A percentile compares a stretch with the other conserved stretches of the same genome.
phyloP scores from a whole-genome alignment of 2,888 invertebrate species.

The Iselma pallidipennis region DNA sequence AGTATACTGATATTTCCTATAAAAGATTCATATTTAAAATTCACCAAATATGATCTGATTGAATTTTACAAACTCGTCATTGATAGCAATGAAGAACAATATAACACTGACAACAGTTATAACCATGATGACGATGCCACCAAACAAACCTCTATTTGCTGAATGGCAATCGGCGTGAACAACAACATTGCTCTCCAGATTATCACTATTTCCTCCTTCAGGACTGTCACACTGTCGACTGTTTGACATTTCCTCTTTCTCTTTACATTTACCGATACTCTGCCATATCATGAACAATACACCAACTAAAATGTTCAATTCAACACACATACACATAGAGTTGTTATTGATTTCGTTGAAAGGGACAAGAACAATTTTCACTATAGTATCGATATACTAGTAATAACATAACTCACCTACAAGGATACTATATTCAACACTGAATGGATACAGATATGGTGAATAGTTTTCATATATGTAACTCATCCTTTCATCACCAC shows the following conservation, averaged over 20 bases:
- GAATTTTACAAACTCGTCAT: constrained; percentile 55
- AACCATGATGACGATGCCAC: constrained; percentile 58
- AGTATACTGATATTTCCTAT: constrained; percentile 18
- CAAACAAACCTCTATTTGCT: constrained; percentile 74
- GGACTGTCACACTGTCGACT: constrained; percentile 39
- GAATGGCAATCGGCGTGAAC: constrained; percentile 73
- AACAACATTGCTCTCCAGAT: constrained; percentile 46
- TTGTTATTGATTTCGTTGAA: neutral
- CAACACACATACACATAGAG: too few relatives aligned
- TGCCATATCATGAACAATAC: constrained; percentile 76
- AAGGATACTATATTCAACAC: constrained; percentile 78
- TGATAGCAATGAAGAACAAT: constrained; percentile 63
- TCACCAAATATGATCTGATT: neutral
- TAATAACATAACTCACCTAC: constrained; percentile 61
- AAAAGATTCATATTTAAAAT: constrained; percentile 33
- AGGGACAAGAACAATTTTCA: neutral
- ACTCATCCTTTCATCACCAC: constrained; percentile 56
- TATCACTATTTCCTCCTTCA: constrained; percentile 29
- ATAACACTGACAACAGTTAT: constrained; percentile 64
- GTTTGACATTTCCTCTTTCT: constrained; percentile 48
- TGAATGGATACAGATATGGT: constrained; percentile 80
- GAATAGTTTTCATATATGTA: constrained; percentile 65
- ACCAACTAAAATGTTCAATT: constrained; percentile 61
- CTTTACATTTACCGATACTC: constrained; percentile 67
- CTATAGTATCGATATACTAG: neutral